phyloP scores from a whole-genome alignment of 2,888 invertebrate species.

The Cyclophora punctaria region DNA sequence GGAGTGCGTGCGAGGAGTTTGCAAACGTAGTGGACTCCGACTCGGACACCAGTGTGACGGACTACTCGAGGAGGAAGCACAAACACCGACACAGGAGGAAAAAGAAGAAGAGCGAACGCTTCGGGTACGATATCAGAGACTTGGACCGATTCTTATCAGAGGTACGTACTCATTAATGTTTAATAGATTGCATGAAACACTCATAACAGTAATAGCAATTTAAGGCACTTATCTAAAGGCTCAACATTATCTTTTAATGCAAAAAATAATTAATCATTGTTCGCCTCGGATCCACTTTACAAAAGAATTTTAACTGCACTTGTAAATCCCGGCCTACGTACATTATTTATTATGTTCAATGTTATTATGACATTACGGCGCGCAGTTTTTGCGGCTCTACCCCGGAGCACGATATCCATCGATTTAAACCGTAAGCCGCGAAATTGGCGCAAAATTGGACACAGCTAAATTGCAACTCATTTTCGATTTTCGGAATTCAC shows the following conservation, averaged over 20 bases:
- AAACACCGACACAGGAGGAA: constrained; percentile 64
- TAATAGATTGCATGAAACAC: constrained; percentile 10
- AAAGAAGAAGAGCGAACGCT: constrained; percentile 56
- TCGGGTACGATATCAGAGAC: constrained; percentile 88
- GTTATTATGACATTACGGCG: constrained; percentile 44
- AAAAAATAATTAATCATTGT: no score
- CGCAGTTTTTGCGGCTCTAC: constrained; percentile 39
- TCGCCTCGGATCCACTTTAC: no score
- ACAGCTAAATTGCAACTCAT: constrained; percentile 52
- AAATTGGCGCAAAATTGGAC: constrained; percentile 66
- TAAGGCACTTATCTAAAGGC: no score
- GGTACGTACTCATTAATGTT: constrained; percentile 51
- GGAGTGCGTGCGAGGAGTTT: constrained; percentile 60
- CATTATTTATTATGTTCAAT: constrained; percentile 41
- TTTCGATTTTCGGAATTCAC: constrained; percentile 23
- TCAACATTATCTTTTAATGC: no score
- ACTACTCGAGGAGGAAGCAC: constrained; percentile 58
- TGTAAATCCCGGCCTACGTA: constrained; percentile 27
- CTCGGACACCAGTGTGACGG: constrained; percentile 53
- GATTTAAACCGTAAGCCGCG: constrained; percentile 28
- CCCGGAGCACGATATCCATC: constrained; percentile 23
- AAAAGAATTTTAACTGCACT: constrained; percentile 16
- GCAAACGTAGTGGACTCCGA: constrained; percentile 46
- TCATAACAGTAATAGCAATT: no score
- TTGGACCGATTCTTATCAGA: constrained; percentile 86